Base-by-base conservation (phyloP, 2,888 invertebrate species). In the Heliconius ismenius region DNA sequence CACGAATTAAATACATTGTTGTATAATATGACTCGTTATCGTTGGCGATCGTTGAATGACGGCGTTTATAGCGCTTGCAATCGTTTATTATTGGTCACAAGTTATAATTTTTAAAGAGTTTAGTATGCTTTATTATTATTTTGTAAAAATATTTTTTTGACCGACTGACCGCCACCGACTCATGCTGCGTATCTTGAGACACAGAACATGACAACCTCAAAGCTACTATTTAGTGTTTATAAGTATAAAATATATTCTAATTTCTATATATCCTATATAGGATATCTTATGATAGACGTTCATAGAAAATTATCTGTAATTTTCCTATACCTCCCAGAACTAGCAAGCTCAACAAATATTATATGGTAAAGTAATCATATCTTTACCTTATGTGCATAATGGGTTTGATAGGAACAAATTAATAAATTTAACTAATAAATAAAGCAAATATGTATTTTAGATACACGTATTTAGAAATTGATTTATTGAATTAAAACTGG, bases 331-430 rank as follows among this genome's bases (percentile, higher is more conserved):
- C n/a, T 32, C 21, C 3, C 28, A 72, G 74, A 73, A 78, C 43
- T 67, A 63, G 65, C 24, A 24, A 60, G 21, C 67, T 74, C 62
- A 76, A 58, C 72, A 73, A 79, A 77, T 79, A 62, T 77, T 77
- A 26, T 76, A 74, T 64, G 75, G 64, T 65, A 73, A 76, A 74
- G 49, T 74, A 74, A 78, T 74, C 74, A 62, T 78, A 78, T 69
- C 32, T 76, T 76, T 54, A 28, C 74, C 75, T 73, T 68, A 76
- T 67, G 76, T 67, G 75, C 68, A 70, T 83, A 80, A 69, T 81
- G 81, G 76, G 79, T 80, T 78, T 24, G 58, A 36, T 69, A 54
- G 18, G 21, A 21, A 78, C 80, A 81, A 77, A 70, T 76, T 62
- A 54, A 36, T 26, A 32, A 72, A 76, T 74, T 49, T 74, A 78